phyloP scores from a whole-genome alignment of 2,113 vertebrate species.

The Eulemur rufifrons region DNA sequence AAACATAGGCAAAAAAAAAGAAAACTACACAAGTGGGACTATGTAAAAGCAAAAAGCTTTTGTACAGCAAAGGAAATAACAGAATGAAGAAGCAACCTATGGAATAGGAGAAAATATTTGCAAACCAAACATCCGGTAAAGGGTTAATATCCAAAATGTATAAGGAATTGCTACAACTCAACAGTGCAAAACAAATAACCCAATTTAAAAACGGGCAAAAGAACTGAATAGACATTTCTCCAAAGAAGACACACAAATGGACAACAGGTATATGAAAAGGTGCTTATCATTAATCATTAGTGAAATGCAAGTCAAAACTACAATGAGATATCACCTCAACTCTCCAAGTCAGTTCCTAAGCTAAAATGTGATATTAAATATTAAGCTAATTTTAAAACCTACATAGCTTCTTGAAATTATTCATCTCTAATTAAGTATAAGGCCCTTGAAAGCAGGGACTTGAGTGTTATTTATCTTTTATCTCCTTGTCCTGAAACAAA shows the following conservation, averaged over 20 bases:
- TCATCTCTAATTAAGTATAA: not conserved
- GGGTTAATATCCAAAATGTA: not conserved
- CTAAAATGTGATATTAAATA: not conserved
- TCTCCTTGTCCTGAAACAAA: not conserved
- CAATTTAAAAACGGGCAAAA: not conserved
- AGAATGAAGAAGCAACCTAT: not conserved
- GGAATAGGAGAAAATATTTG: not conserved
- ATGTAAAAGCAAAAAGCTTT: not conserved
- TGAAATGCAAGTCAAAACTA: not conserved
- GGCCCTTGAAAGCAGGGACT: not conserved
- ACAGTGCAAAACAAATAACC: not conserved
- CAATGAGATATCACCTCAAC: not conserved
- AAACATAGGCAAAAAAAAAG: not conserved
- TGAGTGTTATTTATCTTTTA: not conserved
- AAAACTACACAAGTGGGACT: not conserved
- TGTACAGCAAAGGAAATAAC: not conserved
- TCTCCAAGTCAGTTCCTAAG: slow-evolving; percentile 9
- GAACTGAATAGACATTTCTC: not conserved
- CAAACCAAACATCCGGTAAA: not conserved
- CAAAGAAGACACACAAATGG: not conserved
- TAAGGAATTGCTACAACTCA: not conserved
- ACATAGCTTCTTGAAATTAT: slow-evolving; percentile 10
- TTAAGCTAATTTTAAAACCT: slow-evolving; percentile 43
- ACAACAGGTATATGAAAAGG: not conserved
- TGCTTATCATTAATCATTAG: not conserved